phyloP scores from a whole-genome alignment of 2,888 invertebrate genomes.

The Beris morrisii region DNA sequence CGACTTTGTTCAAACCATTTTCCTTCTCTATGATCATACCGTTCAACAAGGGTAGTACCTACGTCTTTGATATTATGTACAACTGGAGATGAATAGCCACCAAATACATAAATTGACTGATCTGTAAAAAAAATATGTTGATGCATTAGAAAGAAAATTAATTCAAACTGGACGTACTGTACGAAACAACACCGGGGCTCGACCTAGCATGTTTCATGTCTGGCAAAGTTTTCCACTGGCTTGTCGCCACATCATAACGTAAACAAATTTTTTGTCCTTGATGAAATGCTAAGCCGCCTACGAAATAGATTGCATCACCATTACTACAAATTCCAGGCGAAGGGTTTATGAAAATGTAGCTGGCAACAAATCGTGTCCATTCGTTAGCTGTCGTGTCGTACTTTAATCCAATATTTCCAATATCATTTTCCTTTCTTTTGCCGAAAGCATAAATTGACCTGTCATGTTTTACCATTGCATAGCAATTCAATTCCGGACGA shows the following conservation, averaged over 20 bases:
- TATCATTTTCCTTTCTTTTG: slow-evolving; percentile 15
- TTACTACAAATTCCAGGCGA: slow-evolving; percentile 13
- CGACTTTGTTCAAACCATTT: too few relatives aligned
- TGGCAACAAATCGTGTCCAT: slow-evolving; percentile 1
- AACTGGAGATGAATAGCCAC: too few relatives aligned
- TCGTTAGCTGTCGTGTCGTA: slow-evolving; percentile 4
- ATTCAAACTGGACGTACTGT: neutral
- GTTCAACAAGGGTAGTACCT: too few relatives aligned
- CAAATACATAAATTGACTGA: too few relatives aligned
- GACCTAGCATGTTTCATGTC: slow-evolving; percentile 22
- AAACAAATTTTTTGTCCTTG: slow-evolving; percentile 6
- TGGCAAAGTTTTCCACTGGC: slow-evolving; percentile 15
- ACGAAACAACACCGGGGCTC: slow-evolving; percentile 2
- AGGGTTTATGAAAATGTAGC: slow-evolving; percentile 10
- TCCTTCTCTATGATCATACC: too few relatives aligned
- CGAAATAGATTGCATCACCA: slow-evolving; percentile 14
- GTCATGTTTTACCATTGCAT: slow-evolving; percentile 15
- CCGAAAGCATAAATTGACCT: slow-evolving; percentile 13
- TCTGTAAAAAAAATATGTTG: neutral
- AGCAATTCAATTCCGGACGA: slow-evolving; percentile 11
- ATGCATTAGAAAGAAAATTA: neutral
- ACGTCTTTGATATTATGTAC: too few relatives aligned
- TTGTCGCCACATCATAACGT: slow-evolving; percentile 5
- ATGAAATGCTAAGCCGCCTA: neutral
- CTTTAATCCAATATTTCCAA: slow-evolving; percentile 10